Conservation (phyloP, 2,113 vertebrate species). For the Xyliphius kryptos region DNA sequence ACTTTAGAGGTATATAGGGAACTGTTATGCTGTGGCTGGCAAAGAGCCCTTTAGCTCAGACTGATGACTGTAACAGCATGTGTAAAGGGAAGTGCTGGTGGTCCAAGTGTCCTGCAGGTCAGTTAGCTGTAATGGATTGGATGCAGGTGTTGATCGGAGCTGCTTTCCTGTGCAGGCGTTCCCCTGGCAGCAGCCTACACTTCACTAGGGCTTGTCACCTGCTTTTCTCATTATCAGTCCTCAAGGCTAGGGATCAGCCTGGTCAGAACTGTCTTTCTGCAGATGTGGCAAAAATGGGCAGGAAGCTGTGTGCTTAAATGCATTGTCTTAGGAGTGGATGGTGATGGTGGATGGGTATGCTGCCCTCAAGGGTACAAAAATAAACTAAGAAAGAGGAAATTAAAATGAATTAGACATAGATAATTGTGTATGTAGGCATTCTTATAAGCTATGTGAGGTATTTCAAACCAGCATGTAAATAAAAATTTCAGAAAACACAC, state of each 20-base stretch:
- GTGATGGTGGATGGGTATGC: too few relatives aligned
- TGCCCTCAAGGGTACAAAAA: too few relatives aligned
- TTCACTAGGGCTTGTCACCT: slow-evolving; percentile 45
- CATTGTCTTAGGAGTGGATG: too few relatives aligned
- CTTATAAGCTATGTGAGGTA: too few relatives aligned
- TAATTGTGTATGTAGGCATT: too few relatives aligned
- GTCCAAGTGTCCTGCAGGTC: slow-evolving; percentile 27
- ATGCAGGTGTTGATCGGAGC: slow-evolving; percentile 50
- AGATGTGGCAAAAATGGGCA: too few relatives aligned
- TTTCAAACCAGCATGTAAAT: too few relatives aligned
- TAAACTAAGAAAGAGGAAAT: too few relatives aligned
- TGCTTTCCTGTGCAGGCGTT: slow-evolving; percentile 54
- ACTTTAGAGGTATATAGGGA: not conserved
- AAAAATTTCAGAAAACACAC: too few relatives aligned
- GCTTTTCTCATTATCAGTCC: slow-evolving; percentile 44
- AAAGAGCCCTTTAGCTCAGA: slow-evolving; percentile 16
- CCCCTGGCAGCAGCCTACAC: slow-evolving; percentile 31
- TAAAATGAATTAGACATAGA: too few relatives aligned
- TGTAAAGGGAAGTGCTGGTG: slow-evolving; percentile 29
- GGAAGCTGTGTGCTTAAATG: too few relatives aligned
- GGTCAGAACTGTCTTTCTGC: slow-evolving; percentile 27
- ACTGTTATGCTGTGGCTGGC: slow-evolving; percentile 21
- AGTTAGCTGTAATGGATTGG: slow-evolving; percentile 37
- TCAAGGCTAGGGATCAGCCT: slow-evolving; percentile 24
- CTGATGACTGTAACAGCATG: slow-evolving; percentile 29